These are phyloP conservation scores for Chascanopsetta lugubris DNA, from an alignment of 2,113 vertebrate species.

Conservation along the genomic window DNA sequence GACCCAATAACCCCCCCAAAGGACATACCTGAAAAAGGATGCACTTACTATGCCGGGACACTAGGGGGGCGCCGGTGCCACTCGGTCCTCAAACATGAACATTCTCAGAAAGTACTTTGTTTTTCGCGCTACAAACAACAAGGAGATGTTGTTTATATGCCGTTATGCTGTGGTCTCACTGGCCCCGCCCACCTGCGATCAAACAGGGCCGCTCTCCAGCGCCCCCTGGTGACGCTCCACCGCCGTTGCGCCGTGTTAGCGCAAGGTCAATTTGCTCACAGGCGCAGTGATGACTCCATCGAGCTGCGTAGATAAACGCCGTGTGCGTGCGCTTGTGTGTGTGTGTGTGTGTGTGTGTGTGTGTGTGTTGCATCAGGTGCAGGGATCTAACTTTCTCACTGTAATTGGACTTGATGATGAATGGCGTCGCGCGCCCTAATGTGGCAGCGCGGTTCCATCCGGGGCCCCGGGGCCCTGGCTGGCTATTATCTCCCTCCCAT, in stretches of 20 bases:
- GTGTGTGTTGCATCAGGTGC: constrained; percentile 41
- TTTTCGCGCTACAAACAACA: too few species aligned
- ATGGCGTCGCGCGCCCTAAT: constrained; percentile 71
- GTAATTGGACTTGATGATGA: constrained; percentile 78
- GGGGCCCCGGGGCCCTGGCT: constrained; percentile 66
- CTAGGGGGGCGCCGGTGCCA: too few species aligned
- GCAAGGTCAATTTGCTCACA: constrained; percentile 54
- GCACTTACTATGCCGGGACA: too few species aligned
- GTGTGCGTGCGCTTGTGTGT: too few species aligned
- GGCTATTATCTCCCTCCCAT: constrained; percentile 77
- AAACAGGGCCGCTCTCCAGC: constrained; percentile 39
- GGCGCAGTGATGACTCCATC: constrained; percentile 55
- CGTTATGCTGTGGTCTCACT: too few species aligned
- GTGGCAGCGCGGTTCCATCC: constrained; percentile 73
- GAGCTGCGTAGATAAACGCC: constrained; percentile 55
- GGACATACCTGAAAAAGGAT: too few species aligned
- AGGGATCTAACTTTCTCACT: constrained; percentile 61
- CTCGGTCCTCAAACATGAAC: too few species aligned
- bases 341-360: too few species aligned
- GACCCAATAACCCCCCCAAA: too few species aligned
- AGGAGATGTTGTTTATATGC: too few species aligned
- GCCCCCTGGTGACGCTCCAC: constrained; percentile 41
- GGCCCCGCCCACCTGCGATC: too few species aligned
- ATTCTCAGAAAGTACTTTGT: too few species aligned
- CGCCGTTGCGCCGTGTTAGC: constrained; percentile 35